Percentiles rank a stretch among this genome's conserved stretches.
Conservation (phyloP, 2,888 invertebrate genomes). For the Pterostichus madidus region DNA sequence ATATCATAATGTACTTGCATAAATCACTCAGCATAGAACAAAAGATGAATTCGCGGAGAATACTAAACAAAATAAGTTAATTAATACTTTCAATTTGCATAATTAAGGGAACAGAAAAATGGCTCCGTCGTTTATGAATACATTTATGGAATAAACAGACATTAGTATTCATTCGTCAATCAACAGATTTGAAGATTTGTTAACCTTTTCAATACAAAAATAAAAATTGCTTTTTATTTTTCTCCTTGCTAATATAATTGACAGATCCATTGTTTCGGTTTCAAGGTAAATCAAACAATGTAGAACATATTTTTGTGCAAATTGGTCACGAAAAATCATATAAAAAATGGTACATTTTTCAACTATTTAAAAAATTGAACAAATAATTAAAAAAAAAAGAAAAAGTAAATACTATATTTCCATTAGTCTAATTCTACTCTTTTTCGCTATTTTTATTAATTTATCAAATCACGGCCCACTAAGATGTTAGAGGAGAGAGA, state of each 20-base stretch:
- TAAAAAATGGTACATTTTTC: no score
- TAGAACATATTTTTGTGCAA: constrained; percentile 15
- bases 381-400: no score
- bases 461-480: no score
- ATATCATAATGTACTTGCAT: not conserved
- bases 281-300: constrained; percentile 3
- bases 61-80: not conserved
- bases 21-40: not conserved
- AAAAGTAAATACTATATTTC: no score
- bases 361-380: no score
- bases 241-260: not conserved
- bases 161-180: not conserved
- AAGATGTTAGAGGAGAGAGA: no score
- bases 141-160: not conserved
- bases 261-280: constrained; percentile 7
- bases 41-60: constrained; percentile 17
- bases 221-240: not conserved
- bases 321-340: no score
- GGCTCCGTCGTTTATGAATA: not conserved
- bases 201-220: constrained; percentile 9
- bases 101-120: not conserved
- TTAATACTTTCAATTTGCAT: not conserved
- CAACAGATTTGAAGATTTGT: not conserved
- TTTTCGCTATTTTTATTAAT: no score
- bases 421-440: no score